Conservation (phyloP, 2,797 vertebrate species). For the Crocodylus rhombifer region DNA sequence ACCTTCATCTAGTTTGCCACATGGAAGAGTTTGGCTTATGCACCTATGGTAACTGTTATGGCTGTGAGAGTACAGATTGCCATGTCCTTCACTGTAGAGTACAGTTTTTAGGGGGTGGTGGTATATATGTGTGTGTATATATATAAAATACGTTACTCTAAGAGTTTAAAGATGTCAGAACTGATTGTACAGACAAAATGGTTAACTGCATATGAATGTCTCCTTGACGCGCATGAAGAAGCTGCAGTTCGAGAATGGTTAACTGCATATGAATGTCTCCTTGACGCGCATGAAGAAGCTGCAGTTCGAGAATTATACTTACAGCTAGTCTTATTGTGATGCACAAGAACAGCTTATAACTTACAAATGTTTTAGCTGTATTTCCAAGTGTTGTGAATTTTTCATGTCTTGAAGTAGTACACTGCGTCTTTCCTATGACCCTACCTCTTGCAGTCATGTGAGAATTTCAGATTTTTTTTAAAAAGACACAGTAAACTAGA, state of each 20-base stretch:
- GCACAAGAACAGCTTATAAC: background rate
- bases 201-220: background rate
- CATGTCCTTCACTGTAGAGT: fast-evolving
- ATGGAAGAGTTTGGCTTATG: background rate
- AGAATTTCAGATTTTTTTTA: background rate
- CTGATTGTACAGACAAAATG: background rate
- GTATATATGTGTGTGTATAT: fast-evolving
- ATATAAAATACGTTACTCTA: background rate
- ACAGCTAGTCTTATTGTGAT: background rate
- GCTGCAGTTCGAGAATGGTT: background rate
- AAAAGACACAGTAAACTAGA: too few relatives aligned
- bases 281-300: fast-evolving
- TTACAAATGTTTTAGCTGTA: background rate
- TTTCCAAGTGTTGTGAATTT: too few relatives aligned
- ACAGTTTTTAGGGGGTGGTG: background rate
- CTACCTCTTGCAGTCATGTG: background rate
- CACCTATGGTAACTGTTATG: background rate
- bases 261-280: background rate
- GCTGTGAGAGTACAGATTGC: background rate
- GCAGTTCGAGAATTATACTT: background rate
- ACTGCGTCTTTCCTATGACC: too few relatives aligned
- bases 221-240: background rate
- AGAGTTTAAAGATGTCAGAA: background rate
- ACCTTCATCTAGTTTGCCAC: background rate
- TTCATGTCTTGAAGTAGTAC: too few relatives aligned